Conservation (phyloP, 2,797 vertebrate species). For the Enteromius paludinosus region DNA sequence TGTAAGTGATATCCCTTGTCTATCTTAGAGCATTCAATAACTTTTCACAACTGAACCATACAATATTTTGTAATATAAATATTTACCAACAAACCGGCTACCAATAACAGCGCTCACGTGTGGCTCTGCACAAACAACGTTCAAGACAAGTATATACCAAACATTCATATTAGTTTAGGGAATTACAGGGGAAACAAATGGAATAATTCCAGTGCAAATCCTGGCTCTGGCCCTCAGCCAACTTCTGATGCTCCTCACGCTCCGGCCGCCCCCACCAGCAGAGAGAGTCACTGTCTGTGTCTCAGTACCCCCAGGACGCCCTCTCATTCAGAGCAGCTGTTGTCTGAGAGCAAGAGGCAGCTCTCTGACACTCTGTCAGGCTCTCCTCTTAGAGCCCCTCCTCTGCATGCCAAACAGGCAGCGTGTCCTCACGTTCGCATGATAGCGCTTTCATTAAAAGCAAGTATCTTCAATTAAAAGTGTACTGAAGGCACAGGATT, state of each 20-base stretch:
- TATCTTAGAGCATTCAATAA: background rate
- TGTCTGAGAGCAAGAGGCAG: conserved; percentile 79
- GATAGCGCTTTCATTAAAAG: conserved; percentile 31
- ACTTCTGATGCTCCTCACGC: conserved; percentile 56
- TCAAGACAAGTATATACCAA: background rate
- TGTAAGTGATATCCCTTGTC: background rate
- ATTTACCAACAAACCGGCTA: background rate
- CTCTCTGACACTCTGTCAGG: conserved; percentile 78
- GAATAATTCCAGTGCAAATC: conserved; percentile 46
- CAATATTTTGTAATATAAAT: background rate
- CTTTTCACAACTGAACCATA: background rate
- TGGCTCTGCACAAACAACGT: background rate
- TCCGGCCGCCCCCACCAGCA: conserved; percentile 33
- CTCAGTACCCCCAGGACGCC: conserved; percentile 74
- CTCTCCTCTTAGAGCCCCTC: conserved; percentile 69
- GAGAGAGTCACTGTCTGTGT: conserved; percentile 70
- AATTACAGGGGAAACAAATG: conserved; percentile 2
- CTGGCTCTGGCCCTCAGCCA: conserved; percentile 45
- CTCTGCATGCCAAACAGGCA: conserved; percentile 77
- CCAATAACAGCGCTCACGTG: background rate
- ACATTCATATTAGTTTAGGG: conserved; percentile 14
- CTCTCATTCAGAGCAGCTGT: conserved; percentile 73
- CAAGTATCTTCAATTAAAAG: conserved; percentile 41
- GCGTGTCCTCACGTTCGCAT: conserved; percentile 33
- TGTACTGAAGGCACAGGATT: conserved; percentile 13